A percentile compares a stretch with the other conserved stretches of the same genome.
phyloP scores from a whole-genome alignment of 2,113 vertebrate species.

The Desmodus rotundus region DNA sequence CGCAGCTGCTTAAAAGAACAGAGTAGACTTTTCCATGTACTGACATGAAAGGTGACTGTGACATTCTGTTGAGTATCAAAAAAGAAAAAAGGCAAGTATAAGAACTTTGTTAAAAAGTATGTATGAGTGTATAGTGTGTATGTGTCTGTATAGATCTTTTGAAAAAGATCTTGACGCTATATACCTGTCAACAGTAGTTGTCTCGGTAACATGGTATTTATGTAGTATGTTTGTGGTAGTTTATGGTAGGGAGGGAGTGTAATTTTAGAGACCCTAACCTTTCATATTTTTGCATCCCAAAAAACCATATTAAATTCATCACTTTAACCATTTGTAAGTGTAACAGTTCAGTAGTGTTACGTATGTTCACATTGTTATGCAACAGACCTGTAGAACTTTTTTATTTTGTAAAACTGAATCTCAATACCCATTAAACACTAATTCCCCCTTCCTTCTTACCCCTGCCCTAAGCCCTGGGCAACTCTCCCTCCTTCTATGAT shows the following conservation, averaged over 20 bases:
- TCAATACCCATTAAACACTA: background rate
- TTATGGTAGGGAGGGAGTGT: background rate
- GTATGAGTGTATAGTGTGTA: background rate
- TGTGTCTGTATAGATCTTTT: background rate
- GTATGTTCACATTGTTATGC: background rate
- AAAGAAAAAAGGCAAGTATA: background rate
- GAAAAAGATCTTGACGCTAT: background rate
- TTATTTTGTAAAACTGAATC: background rate
- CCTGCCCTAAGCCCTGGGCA: background rate
- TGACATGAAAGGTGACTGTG: background rate
- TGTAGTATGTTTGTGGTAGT: background rate
- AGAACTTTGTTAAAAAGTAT: background rate
- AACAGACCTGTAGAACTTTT: background rate
- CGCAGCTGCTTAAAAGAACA: background rate
- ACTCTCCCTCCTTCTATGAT: background rate
- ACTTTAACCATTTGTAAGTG: background rate
- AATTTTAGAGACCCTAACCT: background rate
- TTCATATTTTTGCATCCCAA: background rate
- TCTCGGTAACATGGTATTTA: background rate
- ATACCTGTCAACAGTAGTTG: background rate
- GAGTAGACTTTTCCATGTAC: background rate
- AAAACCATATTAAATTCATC: background rate
- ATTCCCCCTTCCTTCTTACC: background rate
- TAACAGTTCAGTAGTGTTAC: background rate
- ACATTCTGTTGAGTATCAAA: background rate